Evolutionary conservation across 2,888 invertebrate genomes (phyloP).

Genomic region (Xylota sylvarum): DNA sequence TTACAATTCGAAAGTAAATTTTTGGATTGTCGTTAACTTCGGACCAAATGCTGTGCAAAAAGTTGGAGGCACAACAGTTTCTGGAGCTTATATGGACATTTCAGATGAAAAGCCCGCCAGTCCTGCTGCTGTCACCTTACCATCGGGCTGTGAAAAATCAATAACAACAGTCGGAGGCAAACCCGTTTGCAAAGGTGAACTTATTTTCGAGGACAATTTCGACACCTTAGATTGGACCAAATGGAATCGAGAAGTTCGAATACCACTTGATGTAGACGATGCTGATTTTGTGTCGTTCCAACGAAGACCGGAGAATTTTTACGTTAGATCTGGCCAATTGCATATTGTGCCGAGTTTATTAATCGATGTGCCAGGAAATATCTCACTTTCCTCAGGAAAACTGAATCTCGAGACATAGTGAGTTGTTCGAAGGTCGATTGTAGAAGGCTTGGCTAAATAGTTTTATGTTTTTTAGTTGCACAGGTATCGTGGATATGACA

Average conservation of each 20-base stretch:
- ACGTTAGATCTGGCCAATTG: slow-evolving; percentile 80
- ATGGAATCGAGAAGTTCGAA: slow-evolving; percentile 87
- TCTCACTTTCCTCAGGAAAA: slow-evolving; percentile 78
- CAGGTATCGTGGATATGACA: slow-evolving; percentile 75
- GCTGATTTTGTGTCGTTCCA: slow-evolving; percentile 85
- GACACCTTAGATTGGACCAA: slow-evolving; percentile 84
- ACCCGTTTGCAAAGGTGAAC: slow-evolving; percentile 85
- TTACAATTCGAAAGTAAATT: slow-evolving; percentile 87
- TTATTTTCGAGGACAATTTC: slow-evolving; percentile 88
- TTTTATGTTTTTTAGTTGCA: slow-evolving; percentile 78
- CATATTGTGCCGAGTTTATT: slow-evolving; percentile 82
- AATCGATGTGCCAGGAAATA: slow-evolving; percentile 60
- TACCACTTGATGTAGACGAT: slow-evolving; percentile 85
- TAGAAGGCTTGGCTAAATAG: not conserved
- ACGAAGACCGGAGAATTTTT: slow-evolving; percentile 79
- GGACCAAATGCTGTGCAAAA: slow-evolving; percentile 48
- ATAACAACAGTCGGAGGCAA: slow-evolving; percentile 83
- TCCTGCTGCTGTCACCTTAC: not conserved
- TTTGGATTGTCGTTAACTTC: slow-evolving; percentile 86
- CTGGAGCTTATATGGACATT: slow-evolving; percentile 19
- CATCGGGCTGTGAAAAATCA: slow-evolving; percentile 51
- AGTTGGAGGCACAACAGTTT: slow-evolving; percentile 9
- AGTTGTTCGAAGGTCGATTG: slow-evolving; percentile 77
- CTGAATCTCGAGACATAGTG: slow-evolving; percentile 80
- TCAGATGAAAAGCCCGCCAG: not conserved